Evolutionary conservation across 1,140 invertebrate species (phyloP).

Genomic region (Pomacea maculata): DNA sequence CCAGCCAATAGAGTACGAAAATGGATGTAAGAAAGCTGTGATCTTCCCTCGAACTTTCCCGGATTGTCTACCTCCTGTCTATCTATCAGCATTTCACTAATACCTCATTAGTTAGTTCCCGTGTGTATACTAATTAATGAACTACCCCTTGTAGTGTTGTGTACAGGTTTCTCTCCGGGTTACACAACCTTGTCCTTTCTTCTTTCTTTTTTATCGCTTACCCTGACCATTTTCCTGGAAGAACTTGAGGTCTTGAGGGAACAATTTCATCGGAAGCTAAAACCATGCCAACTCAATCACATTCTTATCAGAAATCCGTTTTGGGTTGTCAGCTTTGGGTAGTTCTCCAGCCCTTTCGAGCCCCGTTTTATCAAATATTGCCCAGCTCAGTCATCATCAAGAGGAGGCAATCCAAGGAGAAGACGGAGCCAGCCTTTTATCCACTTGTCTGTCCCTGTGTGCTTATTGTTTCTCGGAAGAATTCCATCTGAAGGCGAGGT

Average conservation of each 20-base stretch:
- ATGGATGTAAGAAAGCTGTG: too few species aligned
- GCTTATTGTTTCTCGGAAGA: slow-evolving; percentile 2
- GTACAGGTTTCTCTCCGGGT: not conserved
- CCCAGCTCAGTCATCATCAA: not conserved
- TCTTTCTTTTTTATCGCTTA: not conserved
- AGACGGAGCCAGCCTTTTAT: not conserved
- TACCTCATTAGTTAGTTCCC: too few species aligned
- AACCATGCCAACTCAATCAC: not conserved
- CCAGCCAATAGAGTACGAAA: too few species aligned
- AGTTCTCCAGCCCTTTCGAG: not conserved
- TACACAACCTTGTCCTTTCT: not conserved
- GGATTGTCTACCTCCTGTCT: too few species aligned
- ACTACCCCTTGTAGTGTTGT: too few species aligned
- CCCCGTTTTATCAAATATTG: slow-evolving; percentile 6
- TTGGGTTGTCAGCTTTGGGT: not conserved
- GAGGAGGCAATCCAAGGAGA: not conserved
- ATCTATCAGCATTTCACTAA: too few species aligned
- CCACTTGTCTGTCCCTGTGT: not conserved
- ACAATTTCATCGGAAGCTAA: slow-evolving; percentile 3
- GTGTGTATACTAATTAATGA: too few species aligned
- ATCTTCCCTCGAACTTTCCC: too few species aligned
- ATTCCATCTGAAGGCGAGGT: not conserved
- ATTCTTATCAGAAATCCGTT: slow-evolving; percentile 12
- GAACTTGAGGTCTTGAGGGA: not conserved
- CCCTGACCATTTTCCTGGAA: not conserved